Conservation (phyloP, 1,140 invertebrate genomes). For the Drosophila pseudoananassae region DNA sequence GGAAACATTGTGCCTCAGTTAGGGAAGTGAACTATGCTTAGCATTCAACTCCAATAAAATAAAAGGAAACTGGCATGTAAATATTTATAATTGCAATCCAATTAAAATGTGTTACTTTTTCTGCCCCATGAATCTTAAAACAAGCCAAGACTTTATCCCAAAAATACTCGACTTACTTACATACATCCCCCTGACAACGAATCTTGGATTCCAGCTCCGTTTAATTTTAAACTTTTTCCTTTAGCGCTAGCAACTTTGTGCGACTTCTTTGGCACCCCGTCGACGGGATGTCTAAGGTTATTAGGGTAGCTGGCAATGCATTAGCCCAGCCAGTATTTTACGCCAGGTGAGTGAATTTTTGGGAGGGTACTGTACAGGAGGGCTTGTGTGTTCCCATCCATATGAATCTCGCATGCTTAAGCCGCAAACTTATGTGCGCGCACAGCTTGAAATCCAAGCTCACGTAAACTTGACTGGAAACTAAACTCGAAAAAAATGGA, state of each 20-base stretch:
- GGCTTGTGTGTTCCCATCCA: constrained; percentile 40
- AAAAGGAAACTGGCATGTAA: background rate
- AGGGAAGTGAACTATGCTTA: background rate
- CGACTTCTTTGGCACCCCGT: constrained; percentile 32
- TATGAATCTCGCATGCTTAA: constrained; percentile 82
- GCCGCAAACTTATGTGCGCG: constrained; percentile 78
- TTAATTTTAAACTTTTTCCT: constrained; percentile 77
- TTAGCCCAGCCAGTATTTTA: constrained; percentile 67
- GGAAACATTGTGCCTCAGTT: background rate
- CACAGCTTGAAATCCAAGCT: constrained; percentile 78
- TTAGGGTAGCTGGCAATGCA: constrained; percentile 68
- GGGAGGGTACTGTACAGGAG: background rate
- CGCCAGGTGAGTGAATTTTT: constrained; percentile 35
- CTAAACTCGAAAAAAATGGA: constrained; percentile 50
- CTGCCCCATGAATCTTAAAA: background rate
- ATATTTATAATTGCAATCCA: background rate
- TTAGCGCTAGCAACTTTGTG: constrained; percentile 54
- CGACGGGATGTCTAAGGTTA: constrained; percentile 50
- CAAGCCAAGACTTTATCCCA: background rate
- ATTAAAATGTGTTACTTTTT: background rate
- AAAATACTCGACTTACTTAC: background rate
- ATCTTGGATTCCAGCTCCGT: constrained; percentile 49
- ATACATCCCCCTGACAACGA: background rate
- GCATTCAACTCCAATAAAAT: background rate
- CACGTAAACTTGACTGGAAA: constrained; percentile 78